These are phyloP conservation scores for Tigriopus japonicus DNA, from an alignment of 1,140 invertebrate genomes.

Conservation along the genomic window DNA sequence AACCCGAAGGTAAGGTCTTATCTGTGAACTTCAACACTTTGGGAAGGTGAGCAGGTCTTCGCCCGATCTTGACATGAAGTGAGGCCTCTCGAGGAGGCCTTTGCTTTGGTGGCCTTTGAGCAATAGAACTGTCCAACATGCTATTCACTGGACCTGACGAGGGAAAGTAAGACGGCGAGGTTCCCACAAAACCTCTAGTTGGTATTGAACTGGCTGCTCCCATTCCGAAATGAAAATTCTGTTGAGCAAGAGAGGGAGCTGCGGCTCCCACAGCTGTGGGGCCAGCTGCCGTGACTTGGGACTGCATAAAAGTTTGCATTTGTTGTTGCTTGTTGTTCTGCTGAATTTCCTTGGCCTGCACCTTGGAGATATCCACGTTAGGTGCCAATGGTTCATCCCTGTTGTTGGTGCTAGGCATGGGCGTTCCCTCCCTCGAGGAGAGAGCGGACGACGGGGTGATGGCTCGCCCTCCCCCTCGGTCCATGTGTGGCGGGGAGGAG, in stretches of 20 bases:
- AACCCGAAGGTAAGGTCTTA: slow-evolving; percentile 12
- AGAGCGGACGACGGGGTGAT: slow-evolving; percentile 4
- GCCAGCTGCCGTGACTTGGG: no score
- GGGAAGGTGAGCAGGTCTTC: slow-evolving; percentile 11
- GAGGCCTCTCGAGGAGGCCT: neutral
- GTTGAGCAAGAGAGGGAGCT: no score
- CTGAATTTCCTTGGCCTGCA: slow-evolving; percentile 4
- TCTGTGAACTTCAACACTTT: slow-evolving; percentile 13
- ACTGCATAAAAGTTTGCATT: neutral
- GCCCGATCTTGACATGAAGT: slow-evolving; percentile 11
- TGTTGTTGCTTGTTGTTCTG: neutral
- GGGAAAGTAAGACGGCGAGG: no score
- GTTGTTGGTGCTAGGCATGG: neutral
- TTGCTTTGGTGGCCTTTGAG: neutral
- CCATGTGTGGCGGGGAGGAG: neutral
- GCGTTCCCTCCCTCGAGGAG: slow-evolving; percentile 12
- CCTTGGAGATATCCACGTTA: slow-evolving; percentile 12
- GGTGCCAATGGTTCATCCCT: neutral
- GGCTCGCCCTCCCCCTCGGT: neutral
- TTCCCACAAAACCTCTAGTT: no score
- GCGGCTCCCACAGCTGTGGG: no score
- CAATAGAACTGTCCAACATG: no score
- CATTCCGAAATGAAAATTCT: no score
- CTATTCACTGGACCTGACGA: no score
- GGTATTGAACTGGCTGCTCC: no score